A percentile compares a stretch with the other conserved stretches of the same genome.
Evolutionary conservation across 1,140 invertebrate species (phyloP).

Genomic region (Belonocnema kinseyi): DNA sequence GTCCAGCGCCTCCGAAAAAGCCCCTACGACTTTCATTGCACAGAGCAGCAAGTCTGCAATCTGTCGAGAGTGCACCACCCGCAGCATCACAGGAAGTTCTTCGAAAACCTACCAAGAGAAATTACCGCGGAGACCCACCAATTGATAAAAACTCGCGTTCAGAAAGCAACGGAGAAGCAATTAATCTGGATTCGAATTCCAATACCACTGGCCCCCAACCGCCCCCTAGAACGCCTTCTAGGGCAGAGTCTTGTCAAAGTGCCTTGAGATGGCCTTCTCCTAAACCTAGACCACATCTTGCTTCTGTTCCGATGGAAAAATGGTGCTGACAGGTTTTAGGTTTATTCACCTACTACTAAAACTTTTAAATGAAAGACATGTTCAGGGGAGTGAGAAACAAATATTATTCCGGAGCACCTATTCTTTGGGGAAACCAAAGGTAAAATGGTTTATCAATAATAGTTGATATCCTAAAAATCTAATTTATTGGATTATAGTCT

Average conservation of each 20-base stretch:
- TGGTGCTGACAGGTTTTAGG: slow-evolving; percentile 63
- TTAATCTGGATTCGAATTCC: slow-evolving; percentile 49
- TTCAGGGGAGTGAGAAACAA: too few species aligned
- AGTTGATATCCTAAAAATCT: too few species aligned
- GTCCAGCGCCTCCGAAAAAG: slow-evolving; percentile 89
- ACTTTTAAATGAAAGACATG: too few species aligned
- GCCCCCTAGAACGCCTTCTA: slow-evolving; percentile 69
- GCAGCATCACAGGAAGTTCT: slow-evolving; percentile 55
- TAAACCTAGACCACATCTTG: slow-evolving; percentile 66
- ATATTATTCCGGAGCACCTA: too few species aligned
- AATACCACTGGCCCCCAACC: slow-evolving; percentile 56
- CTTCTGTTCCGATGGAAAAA: slow-evolving; percentile 67
- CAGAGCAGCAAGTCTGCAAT: slow-evolving; percentile 87
- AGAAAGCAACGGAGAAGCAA: slow-evolving; percentile 42
- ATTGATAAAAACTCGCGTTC: slow-evolving; percentile 48
- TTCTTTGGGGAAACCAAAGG: too few species aligned
- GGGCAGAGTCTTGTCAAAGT: slow-evolving; percentile 75
- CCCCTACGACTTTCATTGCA: slow-evolving; percentile 88
- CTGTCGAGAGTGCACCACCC: slow-evolving; percentile 77
- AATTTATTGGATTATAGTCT: too few species aligned
- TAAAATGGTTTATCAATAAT: too few species aligned
- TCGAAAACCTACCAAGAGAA: slow-evolving; percentile 76
- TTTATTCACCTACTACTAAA: neutral
- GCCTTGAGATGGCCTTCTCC: slow-evolving; percentile 71
- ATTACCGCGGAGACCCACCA: slow-evolving; percentile 77